phyloP scores from a whole-genome alignment of 2,113 vertebrate genomes.

The Prolemur simus region DNA sequence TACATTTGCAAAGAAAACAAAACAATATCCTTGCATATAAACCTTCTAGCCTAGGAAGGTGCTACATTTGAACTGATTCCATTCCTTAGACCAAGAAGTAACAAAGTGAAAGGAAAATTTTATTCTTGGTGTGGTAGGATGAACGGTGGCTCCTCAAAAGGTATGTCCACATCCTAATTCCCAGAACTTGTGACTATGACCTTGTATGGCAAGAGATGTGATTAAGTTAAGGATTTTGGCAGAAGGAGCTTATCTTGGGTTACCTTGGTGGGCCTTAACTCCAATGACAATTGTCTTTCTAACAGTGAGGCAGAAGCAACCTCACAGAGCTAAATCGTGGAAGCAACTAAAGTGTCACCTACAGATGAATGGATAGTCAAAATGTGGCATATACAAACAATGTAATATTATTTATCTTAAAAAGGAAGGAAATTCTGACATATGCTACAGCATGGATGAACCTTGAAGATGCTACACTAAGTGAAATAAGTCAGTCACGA shows the following conservation, averaged over 20 bases:
- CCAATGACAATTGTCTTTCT: neutral
- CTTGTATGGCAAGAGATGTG: neutral
- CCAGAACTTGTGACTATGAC: neutral
- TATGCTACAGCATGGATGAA: neutral
- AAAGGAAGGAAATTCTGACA: neutral
- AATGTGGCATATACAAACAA: neutral
- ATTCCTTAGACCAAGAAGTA: too few relatives aligned
- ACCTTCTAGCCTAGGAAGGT: neutral
- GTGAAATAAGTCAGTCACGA: neutral
- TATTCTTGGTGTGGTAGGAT: neutral
- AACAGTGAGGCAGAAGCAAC: neutral
- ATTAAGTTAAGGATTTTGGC: neutral
- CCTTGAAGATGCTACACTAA: neutral
- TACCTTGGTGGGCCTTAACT: neutral
- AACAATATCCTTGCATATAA: neutral
- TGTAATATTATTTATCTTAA: neutral
- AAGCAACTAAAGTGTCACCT: neutral
- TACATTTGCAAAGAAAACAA: slow-evolving; percentile 1
- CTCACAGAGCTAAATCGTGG: neutral
- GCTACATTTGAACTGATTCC: neutral
- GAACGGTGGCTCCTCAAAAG: neutral
- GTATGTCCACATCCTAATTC: neutral
- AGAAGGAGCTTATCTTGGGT: neutral
- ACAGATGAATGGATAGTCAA: neutral
- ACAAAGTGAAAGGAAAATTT: neutral